phyloP scores from a whole-genome alignment of 2,113 vertebrate species.

The Pristiophorus japonicus region DNA sequence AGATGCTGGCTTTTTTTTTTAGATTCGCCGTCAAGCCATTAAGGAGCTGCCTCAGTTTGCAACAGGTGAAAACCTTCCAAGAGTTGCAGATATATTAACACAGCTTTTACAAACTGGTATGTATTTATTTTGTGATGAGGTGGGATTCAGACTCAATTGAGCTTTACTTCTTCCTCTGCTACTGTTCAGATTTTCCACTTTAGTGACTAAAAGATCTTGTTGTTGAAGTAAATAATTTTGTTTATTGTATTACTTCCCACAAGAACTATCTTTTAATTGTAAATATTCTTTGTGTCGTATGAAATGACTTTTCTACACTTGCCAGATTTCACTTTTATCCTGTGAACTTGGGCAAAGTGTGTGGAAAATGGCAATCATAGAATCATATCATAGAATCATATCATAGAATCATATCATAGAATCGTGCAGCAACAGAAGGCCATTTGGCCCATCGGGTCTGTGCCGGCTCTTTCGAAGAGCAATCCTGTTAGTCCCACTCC shows the following conservation, averaged over 20 bases:
- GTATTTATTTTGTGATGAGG: neutral
- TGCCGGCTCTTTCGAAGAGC: too few relatives aligned
- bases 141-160: neutral
- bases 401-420: too few relatives aligned
- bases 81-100: conserved; percentile 91
- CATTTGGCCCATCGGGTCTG: too few relatives aligned
- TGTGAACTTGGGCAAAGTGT: neutral
- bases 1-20: conserved; percentile 33
- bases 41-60: conserved; percentile 95
- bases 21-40: conserved; percentile 94
- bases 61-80: conserved; percentile 85
- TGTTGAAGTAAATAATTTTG: neutral
- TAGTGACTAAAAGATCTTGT: neutral
- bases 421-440: too few relatives aligned
- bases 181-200: neutral
- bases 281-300: neutral
- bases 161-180: neutral
- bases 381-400: too few relatives aligned
- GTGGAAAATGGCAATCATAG: neutral
- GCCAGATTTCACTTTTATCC: neutral
- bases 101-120: conserved; percentile 92
- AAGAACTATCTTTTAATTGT: neutral
- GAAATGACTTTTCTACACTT: neutral
- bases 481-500: too few relatives aligned
- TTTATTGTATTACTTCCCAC: neutral